Base-by-base conservation (phyloP, 2,113 vertebrate species). In the Alethe castanea region DNA sequence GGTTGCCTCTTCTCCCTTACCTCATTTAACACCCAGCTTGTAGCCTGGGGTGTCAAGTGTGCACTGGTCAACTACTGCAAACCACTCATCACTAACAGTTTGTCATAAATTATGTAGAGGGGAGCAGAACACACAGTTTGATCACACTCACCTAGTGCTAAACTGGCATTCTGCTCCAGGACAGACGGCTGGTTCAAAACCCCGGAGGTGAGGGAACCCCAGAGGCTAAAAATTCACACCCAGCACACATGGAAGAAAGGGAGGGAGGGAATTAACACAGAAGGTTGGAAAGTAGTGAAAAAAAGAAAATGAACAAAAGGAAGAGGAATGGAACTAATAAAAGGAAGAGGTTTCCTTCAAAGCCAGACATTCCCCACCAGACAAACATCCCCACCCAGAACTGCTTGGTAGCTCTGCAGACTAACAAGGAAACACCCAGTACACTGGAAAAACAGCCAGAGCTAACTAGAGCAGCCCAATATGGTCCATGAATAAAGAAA, bases 151-250 rank as follows among this genome's bases (percentile, higher is more conserved):
- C 12, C 38, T 13, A 20, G 13, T 47, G 42, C 28, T 57, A 38
- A 57, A 47, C 42, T 13, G 8, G 16, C 40, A 47, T 36, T 57
- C 28, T 47, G 9, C 13, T 67, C 42, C 28, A 81, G 26, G 17
- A 47, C 17, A 38, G n/a, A 45, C 7, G 64, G 11, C 20, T 50
- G 13, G 7, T 35, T 66, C 20, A 36, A 76, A 76, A 48, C 5
- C 6, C 25, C 0, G 0, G 18, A 18, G 8, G 5, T 25, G 71
- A 19, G 9, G 25, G 16, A 65, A 24, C 12, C 6, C 36, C 25
- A 59, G 31, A 59, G 5, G 13, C 20, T 16, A 67, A 42, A 67
- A 50, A 42, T 59, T 66, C 8, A 35, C 14, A 2, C 11, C 31
- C 14, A 65, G 24, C 13, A 35, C 52, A 59, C 10, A 17, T 25